These are phyloP conservation scores for Phytoseiulus persimilis DNA, from an alignment of 2,888 invertebrate species.

Conservation along the genomic window DNA sequence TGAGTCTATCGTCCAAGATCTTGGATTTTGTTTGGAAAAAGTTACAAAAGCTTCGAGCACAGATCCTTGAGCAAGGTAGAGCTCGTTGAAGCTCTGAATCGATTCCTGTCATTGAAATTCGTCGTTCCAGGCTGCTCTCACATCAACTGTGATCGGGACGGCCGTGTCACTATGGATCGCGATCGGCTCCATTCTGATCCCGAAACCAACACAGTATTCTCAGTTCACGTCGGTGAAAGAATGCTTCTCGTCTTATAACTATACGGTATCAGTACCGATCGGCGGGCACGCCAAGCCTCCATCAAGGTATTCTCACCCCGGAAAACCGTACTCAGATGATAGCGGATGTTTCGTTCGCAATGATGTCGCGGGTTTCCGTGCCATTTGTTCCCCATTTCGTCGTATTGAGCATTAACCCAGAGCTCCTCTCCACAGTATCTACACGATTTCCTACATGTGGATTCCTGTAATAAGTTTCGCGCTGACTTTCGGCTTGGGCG, in stretches of 20 bases:
- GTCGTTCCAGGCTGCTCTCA: slow-evolving; percentile 14
- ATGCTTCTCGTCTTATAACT: slow-evolving; percentile 18
- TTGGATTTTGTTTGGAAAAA: no score
- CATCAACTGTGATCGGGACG: background rate
- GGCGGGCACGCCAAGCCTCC: background rate
- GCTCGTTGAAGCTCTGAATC: no score
- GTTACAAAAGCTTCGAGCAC: no score
- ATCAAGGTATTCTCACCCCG: background rate
- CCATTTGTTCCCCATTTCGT: no score
- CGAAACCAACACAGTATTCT: background rate
- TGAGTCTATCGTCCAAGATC: background rate
- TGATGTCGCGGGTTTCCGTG: no score
- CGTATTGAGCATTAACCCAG: no score
- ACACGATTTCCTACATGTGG: slow-evolving; percentile 36
- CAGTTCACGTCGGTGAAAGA: slow-evolving; percentile 37
- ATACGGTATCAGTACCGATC: slow-evolving; percentile 16
- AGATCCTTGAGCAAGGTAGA: no score
- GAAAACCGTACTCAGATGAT: no score
- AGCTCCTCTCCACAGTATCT: background rate
- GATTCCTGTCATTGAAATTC: background rate
- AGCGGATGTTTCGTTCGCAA: no score
- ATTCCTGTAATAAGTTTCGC: slow-evolving; percentile 22
- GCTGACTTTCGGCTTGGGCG: slow-evolving; percentile 17
- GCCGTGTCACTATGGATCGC: slow-evolving; percentile 12
- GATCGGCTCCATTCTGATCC: slow-evolving; percentile 23